These are phyloP conservation scores for Chlamydotis undulata DNA, from an alignment of 2,113 vertebrate species.

Conservation along the genomic window DNA sequence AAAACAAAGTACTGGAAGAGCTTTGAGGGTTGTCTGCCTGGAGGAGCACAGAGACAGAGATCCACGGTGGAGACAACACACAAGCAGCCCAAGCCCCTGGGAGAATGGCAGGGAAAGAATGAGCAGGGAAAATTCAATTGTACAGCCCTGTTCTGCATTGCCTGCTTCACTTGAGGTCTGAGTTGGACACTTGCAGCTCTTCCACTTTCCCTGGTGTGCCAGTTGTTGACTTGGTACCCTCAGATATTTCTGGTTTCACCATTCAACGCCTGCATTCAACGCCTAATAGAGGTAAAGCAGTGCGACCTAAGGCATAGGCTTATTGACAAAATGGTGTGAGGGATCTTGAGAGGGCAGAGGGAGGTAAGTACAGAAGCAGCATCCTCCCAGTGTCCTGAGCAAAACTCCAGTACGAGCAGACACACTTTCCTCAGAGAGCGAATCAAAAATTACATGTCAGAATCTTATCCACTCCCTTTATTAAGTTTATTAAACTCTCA, in stretches of 20 bases:
- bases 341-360: neutral
- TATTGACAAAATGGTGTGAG: neutral
- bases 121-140: fast-evolving
- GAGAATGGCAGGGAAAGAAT: neutral
- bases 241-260: neutral
- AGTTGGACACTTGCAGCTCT: neutral
- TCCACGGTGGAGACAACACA: neutral
- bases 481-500: neutral
- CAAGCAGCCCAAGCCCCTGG: neutral
- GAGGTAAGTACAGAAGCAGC: neutral
- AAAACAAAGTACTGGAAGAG: neutral
- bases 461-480: neutral
- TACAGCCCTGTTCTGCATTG: neutral
- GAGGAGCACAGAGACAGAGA: neutral
- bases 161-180: neutral
- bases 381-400: neutral
- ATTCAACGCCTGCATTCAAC: neutral
- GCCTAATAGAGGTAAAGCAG: neutral
- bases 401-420: neutral
- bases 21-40: neutral
- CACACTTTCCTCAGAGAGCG: neutral
- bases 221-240: neutral
- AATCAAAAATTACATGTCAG: neutral
- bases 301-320: neutral
- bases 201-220: neutral